A percentile compares a stretch with the other conserved stretches of the same genome.
Conservation (phyloP, 2,888 invertebrate species). For the Drosophila parthenogenetica region DNA sequence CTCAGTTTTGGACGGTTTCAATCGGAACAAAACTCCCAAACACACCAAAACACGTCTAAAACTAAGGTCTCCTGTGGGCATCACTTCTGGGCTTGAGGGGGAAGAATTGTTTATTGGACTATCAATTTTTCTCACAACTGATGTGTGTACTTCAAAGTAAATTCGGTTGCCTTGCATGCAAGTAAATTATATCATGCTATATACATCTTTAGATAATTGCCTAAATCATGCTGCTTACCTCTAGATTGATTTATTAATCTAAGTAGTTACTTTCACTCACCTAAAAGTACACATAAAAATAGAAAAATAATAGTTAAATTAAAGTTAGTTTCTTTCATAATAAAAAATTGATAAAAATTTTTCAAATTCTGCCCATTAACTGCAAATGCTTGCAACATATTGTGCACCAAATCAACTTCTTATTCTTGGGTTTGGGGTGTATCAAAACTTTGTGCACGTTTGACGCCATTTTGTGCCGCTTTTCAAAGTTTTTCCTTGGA, state of each 20-base stretch:
- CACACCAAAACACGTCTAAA: slow-evolving; percentile 86
- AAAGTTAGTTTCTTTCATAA: too few relatives aligned
- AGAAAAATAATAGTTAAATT: neutral
- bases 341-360: too few relatives aligned
- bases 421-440: slow-evolving; percentile 15
- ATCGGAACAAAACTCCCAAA: slow-evolving; percentile 83
- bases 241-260: neutral
- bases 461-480: slow-evolving; percentile 37
- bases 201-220: neutral
- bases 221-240: neutral
- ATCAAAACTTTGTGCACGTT: slow-evolving; percentile 53
- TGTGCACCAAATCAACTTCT: slow-evolving; percentile 10
- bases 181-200: slow-evolving; percentile 2
- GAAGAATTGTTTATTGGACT: neutral
- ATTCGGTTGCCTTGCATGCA: neutral
- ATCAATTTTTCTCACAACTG: neutral
- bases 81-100: neutral
- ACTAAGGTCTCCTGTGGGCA: slow-evolving; percentile 83
- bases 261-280: slow-evolving; percentile 30
- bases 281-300: slow-evolving; percentile 33
- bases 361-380: slow-evolving; percentile 11
- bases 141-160: slow-evolving; percentile 1
- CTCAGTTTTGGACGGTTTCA: slow-evolving; percentile 86
- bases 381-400: slow-evolving; percentile 34
- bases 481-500: slow-evolving; percentile 26